phyloP scores from a whole-genome alignment of 2,113 vertebrate species.

The Excalfactoria chinensis region DNA sequence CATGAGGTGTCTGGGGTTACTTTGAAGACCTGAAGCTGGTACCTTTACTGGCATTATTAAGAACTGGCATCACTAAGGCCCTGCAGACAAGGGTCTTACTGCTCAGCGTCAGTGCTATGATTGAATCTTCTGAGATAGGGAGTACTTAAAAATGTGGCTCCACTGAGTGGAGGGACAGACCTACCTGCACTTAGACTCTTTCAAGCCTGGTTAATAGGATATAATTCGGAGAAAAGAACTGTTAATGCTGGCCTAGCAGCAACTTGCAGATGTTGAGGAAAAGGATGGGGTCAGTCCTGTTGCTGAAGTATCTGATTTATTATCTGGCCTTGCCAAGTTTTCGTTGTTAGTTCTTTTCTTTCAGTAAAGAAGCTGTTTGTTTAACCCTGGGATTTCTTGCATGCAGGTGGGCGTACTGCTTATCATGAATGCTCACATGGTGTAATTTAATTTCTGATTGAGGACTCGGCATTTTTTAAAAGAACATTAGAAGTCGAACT shows the following conservation, averaged over 20 bases:
- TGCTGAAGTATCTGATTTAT: neutral
- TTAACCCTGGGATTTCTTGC: neutral
- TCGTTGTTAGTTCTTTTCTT: neutral
- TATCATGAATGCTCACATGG: neutral
- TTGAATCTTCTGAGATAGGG: neutral
- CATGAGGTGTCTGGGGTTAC: neutral
- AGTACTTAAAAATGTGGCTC: neutral
- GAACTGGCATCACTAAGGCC: neutral
- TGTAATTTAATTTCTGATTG: constrained; percentile 17
- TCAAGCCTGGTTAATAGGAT: neutral
- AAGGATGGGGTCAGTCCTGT: neutral
- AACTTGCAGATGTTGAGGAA: neutral
- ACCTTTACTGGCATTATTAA: neutral
- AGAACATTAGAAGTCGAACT: neutral
- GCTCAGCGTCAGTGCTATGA: neutral
- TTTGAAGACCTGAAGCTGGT: neutral
- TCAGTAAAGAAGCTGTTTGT: neutral
- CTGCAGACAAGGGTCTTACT: neutral
- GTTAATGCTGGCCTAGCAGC: neutral
- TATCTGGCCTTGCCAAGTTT: neutral
- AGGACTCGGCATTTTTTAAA: neutral
- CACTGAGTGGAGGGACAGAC: neutral
- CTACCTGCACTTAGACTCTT: neutral
- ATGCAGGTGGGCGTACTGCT: neutral
- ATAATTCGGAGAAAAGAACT: neutral